Evolutionary conservation across 2,888 invertebrate genomes (phyloP).

Genomic region (Pterobdella sp.): DNA sequence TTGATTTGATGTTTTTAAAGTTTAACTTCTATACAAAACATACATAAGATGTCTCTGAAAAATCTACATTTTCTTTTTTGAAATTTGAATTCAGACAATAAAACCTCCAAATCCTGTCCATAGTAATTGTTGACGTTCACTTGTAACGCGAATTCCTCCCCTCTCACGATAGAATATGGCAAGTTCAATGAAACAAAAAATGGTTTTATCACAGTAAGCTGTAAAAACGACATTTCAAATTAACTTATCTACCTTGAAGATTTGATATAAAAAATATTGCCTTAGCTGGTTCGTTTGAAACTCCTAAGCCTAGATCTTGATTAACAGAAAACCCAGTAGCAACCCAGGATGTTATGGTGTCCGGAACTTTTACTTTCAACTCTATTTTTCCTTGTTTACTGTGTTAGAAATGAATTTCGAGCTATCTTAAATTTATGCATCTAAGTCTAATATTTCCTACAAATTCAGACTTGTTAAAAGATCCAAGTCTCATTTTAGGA

Average conservation of each 20-base stretch:
- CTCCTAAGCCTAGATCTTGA: slow-evolving; percentile 66
- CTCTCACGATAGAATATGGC: slow-evolving; percentile 77
- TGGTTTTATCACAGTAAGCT: slow-evolving; percentile 62
- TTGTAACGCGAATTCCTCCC: slow-evolving; percentile 80
- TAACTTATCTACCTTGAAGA: neutral
- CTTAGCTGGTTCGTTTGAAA: slow-evolving; percentile 62
- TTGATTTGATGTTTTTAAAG: no score
- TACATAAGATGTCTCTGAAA: no score
- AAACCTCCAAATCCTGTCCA: slow-evolving; percentile 16
- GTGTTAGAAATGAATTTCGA: no score
- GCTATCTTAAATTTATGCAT: no score
- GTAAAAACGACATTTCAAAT: neutral
- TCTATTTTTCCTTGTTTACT: slow-evolving; percentile 54
- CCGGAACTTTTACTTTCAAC: slow-evolving; percentile 64
- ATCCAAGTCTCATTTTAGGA: no score
- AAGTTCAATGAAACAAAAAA: slow-evolving; percentile 78
- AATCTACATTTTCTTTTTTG: no score
- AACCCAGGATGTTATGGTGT: slow-evolving; percentile 75
- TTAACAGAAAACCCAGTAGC: slow-evolving; percentile 74
- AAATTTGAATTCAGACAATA: no score
- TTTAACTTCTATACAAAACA: no score
- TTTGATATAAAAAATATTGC: slow-evolving; percentile 43
- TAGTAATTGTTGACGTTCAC: slow-evolving; percentile 77
- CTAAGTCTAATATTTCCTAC: no score
- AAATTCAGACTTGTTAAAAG: no score